These are phyloP conservation scores for Stichopus horrens DNA, from an alignment of 53 echinoderm and acorn worm genomes.

Conservation along the genomic window DNA sequence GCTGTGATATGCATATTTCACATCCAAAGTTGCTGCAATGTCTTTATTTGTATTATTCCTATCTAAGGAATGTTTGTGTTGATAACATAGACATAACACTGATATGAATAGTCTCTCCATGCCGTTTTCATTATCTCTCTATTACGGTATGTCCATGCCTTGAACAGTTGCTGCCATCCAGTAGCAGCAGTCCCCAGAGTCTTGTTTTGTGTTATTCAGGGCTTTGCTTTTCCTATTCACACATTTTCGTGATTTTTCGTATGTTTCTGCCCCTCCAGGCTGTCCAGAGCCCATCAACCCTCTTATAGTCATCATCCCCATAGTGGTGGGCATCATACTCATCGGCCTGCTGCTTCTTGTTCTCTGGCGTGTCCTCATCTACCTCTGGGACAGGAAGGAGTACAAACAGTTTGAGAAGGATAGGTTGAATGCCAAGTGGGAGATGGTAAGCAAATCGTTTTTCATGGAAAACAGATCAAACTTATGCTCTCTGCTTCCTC, in stretches of 20 bases:
- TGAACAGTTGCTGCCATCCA: too few species aligned
- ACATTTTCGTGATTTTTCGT: slow-evolving; percentile 29
- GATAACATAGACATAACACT: too few species aligned
- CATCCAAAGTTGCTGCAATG: too few species aligned
- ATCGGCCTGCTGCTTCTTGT: slow-evolving; percentile 79
- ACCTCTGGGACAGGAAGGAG: slow-evolving; percentile 84
- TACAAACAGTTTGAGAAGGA: slow-evolving; percentile 93
- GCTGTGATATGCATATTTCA: too few species aligned
- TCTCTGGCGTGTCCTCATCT: slow-evolving; percentile 77
- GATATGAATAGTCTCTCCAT: too few species aligned
- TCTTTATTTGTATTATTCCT: too few species aligned
- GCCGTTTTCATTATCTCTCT: too few species aligned
- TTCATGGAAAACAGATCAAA: too few species aligned
- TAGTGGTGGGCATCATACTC: slow-evolving; percentile 87
- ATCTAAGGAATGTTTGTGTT: too few species aligned
- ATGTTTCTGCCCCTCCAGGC: slow-evolving; percentile 16
- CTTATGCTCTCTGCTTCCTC: too few species aligned
- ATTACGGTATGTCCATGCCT: too few species aligned
- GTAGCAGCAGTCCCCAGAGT: not conserved
- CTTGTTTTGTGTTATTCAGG: not conserved
- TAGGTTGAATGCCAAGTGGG: slow-evolving; percentile 70
- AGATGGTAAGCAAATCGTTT: slow-evolving; percentile 61
- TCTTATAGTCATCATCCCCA: slow-evolving; percentile 64
- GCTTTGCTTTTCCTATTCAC: slow-evolving; percentile 55
- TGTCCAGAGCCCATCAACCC: slow-evolving; percentile 50